These are phyloP conservation scores for Enteromius thamalakanensis DNA, from an alignment of 2,797 vertebrate genomes.

Conservation along the genomic window DNA sequence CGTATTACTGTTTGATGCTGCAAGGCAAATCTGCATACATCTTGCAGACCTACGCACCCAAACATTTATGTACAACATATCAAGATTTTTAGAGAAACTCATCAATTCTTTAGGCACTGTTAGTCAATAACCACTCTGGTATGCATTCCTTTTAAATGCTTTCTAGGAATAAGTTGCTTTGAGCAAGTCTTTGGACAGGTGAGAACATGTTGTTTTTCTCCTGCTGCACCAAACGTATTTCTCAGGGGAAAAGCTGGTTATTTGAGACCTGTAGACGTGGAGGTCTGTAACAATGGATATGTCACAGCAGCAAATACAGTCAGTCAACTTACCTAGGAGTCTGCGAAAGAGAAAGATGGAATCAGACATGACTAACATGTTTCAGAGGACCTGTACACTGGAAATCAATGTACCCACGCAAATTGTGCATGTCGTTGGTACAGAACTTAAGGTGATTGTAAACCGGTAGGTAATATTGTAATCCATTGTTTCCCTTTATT, in stretches of 20 bases:
- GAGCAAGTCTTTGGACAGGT: conserved; percentile 26
- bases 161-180: neutral
- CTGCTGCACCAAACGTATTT: neutral
- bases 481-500: neutral
- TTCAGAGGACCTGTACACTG: conserved; percentile 62
- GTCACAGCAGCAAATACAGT: neutral
- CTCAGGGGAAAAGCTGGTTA: neutral
- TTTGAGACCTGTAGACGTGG: conserved; percentile 21
- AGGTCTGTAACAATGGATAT: conserved; percentile 21
- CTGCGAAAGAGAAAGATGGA: neutral
- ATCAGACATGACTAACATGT: neutral
- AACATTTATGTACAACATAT: neutral
- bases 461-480: conserved; percentile 58
- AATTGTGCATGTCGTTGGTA: conserved; percentile 60
- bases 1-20: neutral
- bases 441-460: conserved; percentile 58
- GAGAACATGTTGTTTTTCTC: conserved; percentile 36
- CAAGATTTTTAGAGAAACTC: neutral
- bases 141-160: neutral
- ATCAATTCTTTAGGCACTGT: neutral
- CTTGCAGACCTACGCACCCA: neutral
- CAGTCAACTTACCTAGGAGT: neutral
- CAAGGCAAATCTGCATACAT: neutral
- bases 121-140: neutral
- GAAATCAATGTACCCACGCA: neutral